Evolutionary conservation across 1,140 invertebrate genomes (phyloP), one percentile per base, ranked within the genome.

Genomic region (Papilio glaucus): DNA sequence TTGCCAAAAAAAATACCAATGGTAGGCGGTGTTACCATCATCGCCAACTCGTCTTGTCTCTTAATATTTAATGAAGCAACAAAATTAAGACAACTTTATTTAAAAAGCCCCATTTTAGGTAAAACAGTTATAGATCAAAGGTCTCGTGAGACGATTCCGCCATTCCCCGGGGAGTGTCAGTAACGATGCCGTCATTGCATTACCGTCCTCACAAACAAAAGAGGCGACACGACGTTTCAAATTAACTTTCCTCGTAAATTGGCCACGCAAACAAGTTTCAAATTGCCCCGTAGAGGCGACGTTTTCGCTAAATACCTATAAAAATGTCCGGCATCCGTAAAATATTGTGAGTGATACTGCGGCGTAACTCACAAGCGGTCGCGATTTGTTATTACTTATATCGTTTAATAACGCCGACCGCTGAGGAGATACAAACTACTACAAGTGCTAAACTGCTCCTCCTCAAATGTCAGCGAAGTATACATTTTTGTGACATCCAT

Each of bases 221-320:
- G 74, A 74, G 78, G 76, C 79, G 79, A 81, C 81, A 80, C 78
- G 77, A 77, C 84, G 75, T 82, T 81, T 77, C 80, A 80, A 85
- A 85, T 85, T 84, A 85, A 85, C 82, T 85, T 84, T 72, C 70
- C 73, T 82, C 84, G 84, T 85, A 85, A 85, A 92, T 91, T 83
- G 82, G 84, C 76, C 81, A 80, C 86, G 87, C 90, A 89, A 92
- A 92, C 90, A 92, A 92, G 80, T 92, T 92, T 90, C 90, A 92
- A 92, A 92, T 92, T 92, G 90, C 87, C 84, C 89, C 81, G 85
- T 78, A 82, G 87, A 84, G 84, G 89, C 85, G 90, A 88, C 89
- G 85, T 89, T 92, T 92, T 91, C 88, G 89, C 90, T 90, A 92
- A 92, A 92, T 92, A 91, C 87, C 90, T 90, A 92, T 92, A 92